These are phyloP conservation scores for Oscheius sp. DNA, from an alignment of 2,888 invertebrate species.

Conservation along the genomic window DNA sequence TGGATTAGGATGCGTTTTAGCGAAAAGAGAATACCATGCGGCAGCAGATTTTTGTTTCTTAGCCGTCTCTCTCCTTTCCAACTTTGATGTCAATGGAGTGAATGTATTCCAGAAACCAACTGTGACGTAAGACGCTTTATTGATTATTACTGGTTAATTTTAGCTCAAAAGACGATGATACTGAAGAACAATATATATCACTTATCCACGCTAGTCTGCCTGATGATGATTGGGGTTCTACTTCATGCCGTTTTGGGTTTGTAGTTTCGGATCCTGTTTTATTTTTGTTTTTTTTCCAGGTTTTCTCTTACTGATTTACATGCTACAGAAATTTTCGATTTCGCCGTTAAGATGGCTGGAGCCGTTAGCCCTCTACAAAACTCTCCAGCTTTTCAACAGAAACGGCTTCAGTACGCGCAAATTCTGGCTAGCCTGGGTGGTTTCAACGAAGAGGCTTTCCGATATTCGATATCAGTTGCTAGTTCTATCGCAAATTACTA, in stretches of 20 bases:
- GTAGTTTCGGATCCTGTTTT: background rate
- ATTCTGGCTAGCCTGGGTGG: slow-evolving; percentile 63
- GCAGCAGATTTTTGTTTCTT: slow-evolving; percentile 96
- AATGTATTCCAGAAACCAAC: slow-evolving; percentile 44
- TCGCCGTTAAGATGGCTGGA: slow-evolving; percentile 53
- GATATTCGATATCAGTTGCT: slow-evolving; percentile 51
- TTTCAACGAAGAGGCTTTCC: slow-evolving; percentile 53
- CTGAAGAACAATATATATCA: slow-evolving; percentile 51
- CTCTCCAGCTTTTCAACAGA: slow-evolving; percentile 54
- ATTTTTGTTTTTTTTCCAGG: slow-evolving; percentile 12
- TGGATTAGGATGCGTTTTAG: slow-evolving; percentile 60
- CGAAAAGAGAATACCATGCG: slow-evolving; percentile 81
- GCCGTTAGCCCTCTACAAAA: slow-evolving; percentile 42
- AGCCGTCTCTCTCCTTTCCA: slow-evolving; percentile 77
- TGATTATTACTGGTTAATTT: background rate
- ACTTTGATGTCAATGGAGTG: slow-evolving; percentile 37
- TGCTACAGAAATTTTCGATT: slow-evolving; percentile 69
- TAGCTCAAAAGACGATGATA: slow-evolving; percentile 41
- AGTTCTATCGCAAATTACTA: slow-evolving; percentile 44
- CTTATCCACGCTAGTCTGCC: slow-evolving; percentile 66
- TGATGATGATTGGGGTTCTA: slow-evolving; percentile 53
- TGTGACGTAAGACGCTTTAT: slow-evolving; percentile 8
- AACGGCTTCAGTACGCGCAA: slow-evolving; percentile 59
- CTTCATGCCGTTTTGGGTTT: slow-evolving; percentile 28
- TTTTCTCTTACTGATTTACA: slow-evolving; percentile 64